A percentile compares a stretch with the other conserved stretches of the same genome.
Conservation (phyloP, 2,888 invertebrate species). For the Trichogramma dendrolimi region DNA sequence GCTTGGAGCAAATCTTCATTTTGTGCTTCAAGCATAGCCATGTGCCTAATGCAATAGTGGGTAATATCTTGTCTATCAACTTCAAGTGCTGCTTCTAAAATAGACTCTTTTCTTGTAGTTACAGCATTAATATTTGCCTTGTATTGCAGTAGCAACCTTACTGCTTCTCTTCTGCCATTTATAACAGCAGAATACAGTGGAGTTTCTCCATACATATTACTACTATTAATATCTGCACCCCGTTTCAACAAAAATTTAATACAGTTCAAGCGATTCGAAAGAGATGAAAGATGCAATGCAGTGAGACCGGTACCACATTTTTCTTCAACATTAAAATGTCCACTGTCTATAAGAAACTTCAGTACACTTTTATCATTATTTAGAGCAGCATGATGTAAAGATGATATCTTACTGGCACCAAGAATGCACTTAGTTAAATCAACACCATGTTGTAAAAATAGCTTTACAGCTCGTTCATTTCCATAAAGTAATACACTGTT, state of each 20-base stretch:
- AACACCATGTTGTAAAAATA: constrained; percentile 11
- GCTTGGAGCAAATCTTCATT: background rate
- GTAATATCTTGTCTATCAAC: background rate
- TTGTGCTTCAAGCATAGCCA: constrained; percentile 7
- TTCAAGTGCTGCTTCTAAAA: constrained; percentile 5
- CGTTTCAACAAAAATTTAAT: constrained; percentile 8
- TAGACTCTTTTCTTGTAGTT: constrained; percentile 2
- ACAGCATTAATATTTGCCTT: constrained; percentile 2
- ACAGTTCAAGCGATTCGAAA: constrained; percentile 7
- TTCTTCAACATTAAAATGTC: constrained; percentile 13
- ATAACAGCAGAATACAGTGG: constrained; percentile 13
- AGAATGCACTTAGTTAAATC: constrained; percentile 7
- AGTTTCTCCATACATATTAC: constrained; percentile 11
- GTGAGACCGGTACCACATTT: constrained; percentile 10
- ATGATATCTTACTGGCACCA: constrained; percentile 3
- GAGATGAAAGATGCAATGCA: constrained; percentile 10
- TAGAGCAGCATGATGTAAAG: constrained; percentile 10
- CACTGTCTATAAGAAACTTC: constrained; percentile 10
- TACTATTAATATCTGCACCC: constrained; percentile 6
- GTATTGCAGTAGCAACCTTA: background rate
- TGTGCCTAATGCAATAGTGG: background rate
- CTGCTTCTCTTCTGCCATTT: constrained; percentile 2
- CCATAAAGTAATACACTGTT: constrained; percentile 15
- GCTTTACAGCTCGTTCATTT: constrained; percentile 8
- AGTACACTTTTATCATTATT: constrained; percentile 13